Percentiles rank a stretch among this genome's conserved stretches.
Conservation (phyloP, 2,888 invertebrate species). For the Drosophila parthenogenetica region DNA sequence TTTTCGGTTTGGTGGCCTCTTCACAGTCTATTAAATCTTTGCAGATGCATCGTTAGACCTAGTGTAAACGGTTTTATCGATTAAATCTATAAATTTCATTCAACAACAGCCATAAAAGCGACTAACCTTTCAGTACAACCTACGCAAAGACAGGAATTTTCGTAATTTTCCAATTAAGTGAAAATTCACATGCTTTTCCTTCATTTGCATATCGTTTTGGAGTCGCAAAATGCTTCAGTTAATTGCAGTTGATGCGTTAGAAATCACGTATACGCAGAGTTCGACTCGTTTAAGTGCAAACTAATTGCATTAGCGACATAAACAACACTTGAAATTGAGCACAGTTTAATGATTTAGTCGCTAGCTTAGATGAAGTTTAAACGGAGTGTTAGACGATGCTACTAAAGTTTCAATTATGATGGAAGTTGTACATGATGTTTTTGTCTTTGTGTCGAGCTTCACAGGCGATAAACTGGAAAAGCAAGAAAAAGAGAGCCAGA, state of each 20-base stretch:
- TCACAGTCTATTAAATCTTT: too few species aligned
- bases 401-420: constrained; percentile 44
- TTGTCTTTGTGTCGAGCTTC: constrained; percentile 31
- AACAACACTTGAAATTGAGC: constrained; percentile 15
- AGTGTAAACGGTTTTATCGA: too few species aligned
- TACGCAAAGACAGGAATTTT: too few species aligned
- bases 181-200: background rate
- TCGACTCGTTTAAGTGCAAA: constrained; percentile 20
- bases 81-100: too few species aligned
- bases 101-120: too few species aligned
- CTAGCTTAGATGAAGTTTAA: background rate
- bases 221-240: background rate
- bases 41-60: too few species aligned
- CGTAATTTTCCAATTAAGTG: constrained; percentile 11
- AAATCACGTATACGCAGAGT: constrained; percentile 25
- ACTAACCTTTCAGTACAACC: too few species aligned
- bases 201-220: background rate
- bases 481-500: constrained; percentile 1
- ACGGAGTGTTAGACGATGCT: constrained; percentile 1
- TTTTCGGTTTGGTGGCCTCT: too few species aligned
- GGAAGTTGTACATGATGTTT: background rate
- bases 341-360: constrained; percentile 20
- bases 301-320: constrained; percentile 10
- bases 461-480: constrained; percentile 1
- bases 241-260: constrained; percentile 1